Base-by-base conservation (phyloP, 2,113 vertebrate species). In the Cairina moschata region DNA sequence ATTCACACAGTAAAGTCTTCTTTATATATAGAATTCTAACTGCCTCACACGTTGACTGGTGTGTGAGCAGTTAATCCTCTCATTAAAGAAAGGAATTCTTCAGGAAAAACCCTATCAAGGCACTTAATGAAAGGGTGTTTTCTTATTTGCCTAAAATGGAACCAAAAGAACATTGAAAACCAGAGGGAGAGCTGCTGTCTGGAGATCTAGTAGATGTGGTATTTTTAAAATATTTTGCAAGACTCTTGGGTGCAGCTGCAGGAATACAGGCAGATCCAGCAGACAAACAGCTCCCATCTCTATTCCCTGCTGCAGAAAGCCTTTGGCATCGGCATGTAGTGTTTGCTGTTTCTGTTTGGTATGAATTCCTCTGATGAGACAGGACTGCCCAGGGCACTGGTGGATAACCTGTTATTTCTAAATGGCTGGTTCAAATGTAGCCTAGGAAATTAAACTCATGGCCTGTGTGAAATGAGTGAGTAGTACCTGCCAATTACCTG, bases 291-390 rank as follows among this genome's bases (percentile, higher is more conserved):
- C 38, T 65, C 32, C 7, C 0, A 3, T 7, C 40, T 80, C 68
- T 59, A 4, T 17, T 66, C 72, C 31, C 72, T 74, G 65, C 74
- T 50, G n/a, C 38, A 8, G 8, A 79, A 86, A 89, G 66, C 55
- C 48, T 72, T 76, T 1, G 3, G 66, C 44, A 68, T 77, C 65
- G 54, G 40, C 32, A 44, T 9, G 29, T 17, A 28, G 9, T 2
- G 9, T 59, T 87, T 66, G 71, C 68, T 74, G 66, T 36, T 25
- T 48, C 68, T 69, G 21, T 20, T 25, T 0, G 0, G 29, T 66
- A 17, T 0, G 3, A 54, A 44, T 54, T 73, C 40, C 21, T 50
- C 34, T 0, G 0, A 73, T 3, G 3, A 75, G 16, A 48, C 22
- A 40, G 34, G 69, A 73, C 34, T 74, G 72, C 83, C 65, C 29